Conservation (phyloP, 2,797 vertebrate species). For the Paratrypauchen microcephalus region DNA sequence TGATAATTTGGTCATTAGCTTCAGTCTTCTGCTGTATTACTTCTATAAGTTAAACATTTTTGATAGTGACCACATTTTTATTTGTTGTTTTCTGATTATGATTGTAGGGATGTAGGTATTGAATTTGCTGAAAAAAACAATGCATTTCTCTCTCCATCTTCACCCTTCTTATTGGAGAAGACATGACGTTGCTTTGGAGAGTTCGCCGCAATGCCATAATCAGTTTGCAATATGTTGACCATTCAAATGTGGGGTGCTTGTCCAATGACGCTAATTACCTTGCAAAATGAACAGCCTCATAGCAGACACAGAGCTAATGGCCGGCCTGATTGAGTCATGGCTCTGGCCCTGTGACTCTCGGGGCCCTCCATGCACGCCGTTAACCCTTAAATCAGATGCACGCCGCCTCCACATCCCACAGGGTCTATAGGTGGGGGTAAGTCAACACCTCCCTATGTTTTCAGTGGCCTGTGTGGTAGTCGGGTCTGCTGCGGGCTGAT, state of each 20-base stretch:
- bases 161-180: background rate
- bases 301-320: conserved; percentile 55
- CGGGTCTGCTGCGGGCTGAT: conserved; percentile 63
- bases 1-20: background rate
- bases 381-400: conserved; percentile 58
- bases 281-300: conserved; percentile 61
- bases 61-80: too few relatives aligned
- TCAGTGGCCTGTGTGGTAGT: conserved; percentile 60
- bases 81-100: too few relatives aligned
- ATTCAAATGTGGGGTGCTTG: background rate
- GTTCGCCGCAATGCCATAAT: background rate
- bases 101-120: too few relatives aligned
- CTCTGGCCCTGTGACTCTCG: conserved; percentile 49
- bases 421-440: conserved; percentile 61
- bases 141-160: background rate
- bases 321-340: conserved; percentile 62
- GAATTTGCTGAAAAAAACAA: too few relatives aligned
- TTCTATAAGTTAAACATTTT: too few relatives aligned
- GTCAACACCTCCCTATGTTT: conserved; percentile 70
- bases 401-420: conserved; percentile 43
- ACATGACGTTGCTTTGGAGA: background rate
- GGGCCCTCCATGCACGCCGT: conserved; percentile 36
- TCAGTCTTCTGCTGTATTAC: too few relatives aligned
- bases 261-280: conserved; percentile 11
- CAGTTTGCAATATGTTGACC: background rate